A percentile compares a stretch with the other conserved stretches of the same genome.
phyloP scores from a whole-genome alignment of 2,797 vertebrate species.

The Lutjanus campechanus region DNA sequence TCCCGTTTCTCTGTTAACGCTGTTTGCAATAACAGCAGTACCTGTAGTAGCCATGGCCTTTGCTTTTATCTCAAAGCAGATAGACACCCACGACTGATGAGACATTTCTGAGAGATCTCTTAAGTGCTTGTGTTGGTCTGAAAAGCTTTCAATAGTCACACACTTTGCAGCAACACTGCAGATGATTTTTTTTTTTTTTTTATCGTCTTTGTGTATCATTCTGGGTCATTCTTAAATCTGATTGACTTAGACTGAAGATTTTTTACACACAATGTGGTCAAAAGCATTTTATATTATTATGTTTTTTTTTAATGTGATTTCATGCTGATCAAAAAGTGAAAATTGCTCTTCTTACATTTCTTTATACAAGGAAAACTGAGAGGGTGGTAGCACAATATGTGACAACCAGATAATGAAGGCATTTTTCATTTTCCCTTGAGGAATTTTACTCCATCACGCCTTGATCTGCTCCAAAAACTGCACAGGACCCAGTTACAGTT shows the following conservation, averaged over 20 bases:
- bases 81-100: conserved; percentile 16
- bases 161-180: neutral
- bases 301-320: too few relatives aligned
- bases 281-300: neutral
- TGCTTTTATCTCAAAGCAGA: conserved; percentile 16
- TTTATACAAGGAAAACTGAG: conserved; percentile 6
- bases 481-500: neutral
- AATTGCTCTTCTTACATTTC: neutral
- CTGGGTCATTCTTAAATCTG: conserved; percentile 6
- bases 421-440: conserved; percentile 23
- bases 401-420: conserved; percentile 28
- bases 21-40: conserved; percentile 8
- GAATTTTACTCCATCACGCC: conserved; percentile 13
- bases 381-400: conserved; percentile 6
- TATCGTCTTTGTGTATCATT: neutral
- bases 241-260: conserved; percentile 4
- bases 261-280: neutral
- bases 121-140: conserved; percentile 25
- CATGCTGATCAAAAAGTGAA: neutral
- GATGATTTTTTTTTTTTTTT: neutral
- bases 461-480: conserved; percentile 21
- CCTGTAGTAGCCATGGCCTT: conserved; percentile 5
- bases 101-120: conserved; percentile 20
- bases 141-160: conserved; percentile 30
- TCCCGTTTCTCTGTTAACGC: neutral